phyloP scores from a whole-genome alignment of 2,113 vertebrate genomes.

The Aphyosemion australe region DNA sequence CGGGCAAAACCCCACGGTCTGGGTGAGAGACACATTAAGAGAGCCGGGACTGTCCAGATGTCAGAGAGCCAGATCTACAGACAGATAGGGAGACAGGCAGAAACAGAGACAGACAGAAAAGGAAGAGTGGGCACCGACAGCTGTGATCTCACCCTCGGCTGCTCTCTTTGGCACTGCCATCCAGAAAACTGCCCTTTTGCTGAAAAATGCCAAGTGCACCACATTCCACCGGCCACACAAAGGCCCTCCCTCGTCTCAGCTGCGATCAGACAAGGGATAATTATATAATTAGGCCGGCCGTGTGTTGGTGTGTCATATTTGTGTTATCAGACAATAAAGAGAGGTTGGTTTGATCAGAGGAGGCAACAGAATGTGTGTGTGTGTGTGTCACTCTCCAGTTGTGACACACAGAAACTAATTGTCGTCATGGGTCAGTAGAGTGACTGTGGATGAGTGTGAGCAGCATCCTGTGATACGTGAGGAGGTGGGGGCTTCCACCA shows the following conservation, averaged over 20 bases:
- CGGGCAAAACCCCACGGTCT: not conserved
- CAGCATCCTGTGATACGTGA: conserved; percentile 13
- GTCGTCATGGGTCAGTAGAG: conserved; percentile 36
- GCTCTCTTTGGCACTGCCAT: conserved; percentile 62
- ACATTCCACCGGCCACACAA: conserved; percentile 77
- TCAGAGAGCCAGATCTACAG: conserved; percentile 28
- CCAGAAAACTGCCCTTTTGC: conserved; percentile 80
- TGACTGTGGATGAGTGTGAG: conserved; percentile 27
- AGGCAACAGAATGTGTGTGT: conserved; percentile 44
- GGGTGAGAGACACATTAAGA: conserved; percentile 23
- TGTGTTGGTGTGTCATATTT: conserved; percentile 63
- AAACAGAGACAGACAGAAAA: conserved; percentile 29
- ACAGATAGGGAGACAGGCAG: conserved; percentile 24
- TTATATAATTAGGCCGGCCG: conserved; percentile 73
- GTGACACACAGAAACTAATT: conserved; percentile 53
- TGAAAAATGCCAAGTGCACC: conserved; percentile 79
- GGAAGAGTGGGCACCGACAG: conserved; percentile 76
- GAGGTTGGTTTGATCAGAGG: conserved; percentile 52
- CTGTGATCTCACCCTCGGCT: conserved; percentile 74
- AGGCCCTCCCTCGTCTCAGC: conserved; percentile 71
- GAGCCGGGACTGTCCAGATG: conserved; percentile 43
- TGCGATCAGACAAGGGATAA: conserved; percentile 77
- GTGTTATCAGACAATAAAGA: conserved; percentile 60
- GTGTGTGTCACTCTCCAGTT: conserved; percentile 38
- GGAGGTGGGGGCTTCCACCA: conserved; percentile 50